Base-by-base conservation (phyloP, 2,797 vertebrate genomes). In the Galaxias olidus region DNA sequence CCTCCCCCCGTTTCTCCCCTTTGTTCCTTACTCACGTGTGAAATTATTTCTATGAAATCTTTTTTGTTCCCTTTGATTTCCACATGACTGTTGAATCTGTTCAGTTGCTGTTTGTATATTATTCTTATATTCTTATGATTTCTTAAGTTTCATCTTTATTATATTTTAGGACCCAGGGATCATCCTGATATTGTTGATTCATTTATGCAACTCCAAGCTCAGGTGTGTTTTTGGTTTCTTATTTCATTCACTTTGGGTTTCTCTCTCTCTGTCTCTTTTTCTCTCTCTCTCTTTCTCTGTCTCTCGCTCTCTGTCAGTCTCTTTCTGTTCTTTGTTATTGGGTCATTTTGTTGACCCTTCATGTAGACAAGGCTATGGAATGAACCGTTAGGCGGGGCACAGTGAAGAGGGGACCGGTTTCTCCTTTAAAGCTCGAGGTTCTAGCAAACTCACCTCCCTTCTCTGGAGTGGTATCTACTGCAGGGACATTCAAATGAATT, bases 181-280 rank as follows among this genome's bases (percentile, higher is more conserved):
- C 98, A 99, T 98, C 98, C 98, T 98, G 97, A 99, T 99, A 99
- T 99, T 98, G 98, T 99, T 98, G 98, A 99, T 99, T 99, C 97
- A 98, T 99, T 99, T 98, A 99, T 99, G 98, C 98, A 99, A 98
- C 97, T 99, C 96, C 97, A 98, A 96, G 96, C 97, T 98, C 97
- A 99, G 97, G 98, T 99, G 96, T 98, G 97, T 98, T 98, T 93
- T 99, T 98, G 94, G 96, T 98, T 98, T 95, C 94, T 98, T 98
- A 97, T 98, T 95, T 99, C 97, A 98, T 98, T 98, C 98, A 98
- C 96, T 97, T 98, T 99, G 96, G 93, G 95, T 98, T 98, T 96
- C 96, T 91, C 93, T 95, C 93, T 95, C 93, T 96, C 88, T 94
- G 87, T 94, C 90, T 93, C 92, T 89, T 88, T 91, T 75, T 78